Evolutionary conservation across 2,113 vertebrate species (phyloP).

Genomic region (Pica pica): DNA sequence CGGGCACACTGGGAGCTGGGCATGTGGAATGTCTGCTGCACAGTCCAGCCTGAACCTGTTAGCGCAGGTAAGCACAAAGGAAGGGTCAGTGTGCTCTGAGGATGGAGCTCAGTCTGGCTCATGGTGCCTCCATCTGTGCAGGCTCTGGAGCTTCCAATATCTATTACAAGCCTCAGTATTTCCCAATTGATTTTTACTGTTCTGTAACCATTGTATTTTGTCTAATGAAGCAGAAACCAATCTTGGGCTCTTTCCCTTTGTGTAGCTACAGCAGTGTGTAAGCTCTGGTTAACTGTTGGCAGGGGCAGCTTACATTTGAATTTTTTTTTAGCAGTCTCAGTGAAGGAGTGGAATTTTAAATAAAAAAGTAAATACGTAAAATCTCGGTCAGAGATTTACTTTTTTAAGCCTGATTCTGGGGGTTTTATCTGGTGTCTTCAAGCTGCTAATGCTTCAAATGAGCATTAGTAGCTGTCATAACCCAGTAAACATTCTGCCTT

Average conservation of each 20-base stretch:
- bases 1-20: neutral
- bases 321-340: neutral
- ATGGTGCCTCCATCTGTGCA: neutral
- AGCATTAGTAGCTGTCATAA: neutral
- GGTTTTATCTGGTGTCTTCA: neutral
- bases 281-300: constrained; percentile 42
- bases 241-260: neutral
- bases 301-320: neutral
- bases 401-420: neutral
- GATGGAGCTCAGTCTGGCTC: neutral
- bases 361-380: neutral
- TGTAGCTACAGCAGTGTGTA: neutral
- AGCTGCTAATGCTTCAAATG: neutral
- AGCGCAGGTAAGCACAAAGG: neutral
- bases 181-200: constrained; percentile 37
- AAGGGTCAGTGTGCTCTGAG: neutral
- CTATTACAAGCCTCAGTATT: constrained; percentile 42
- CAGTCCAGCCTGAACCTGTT: neutral
- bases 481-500: neutral
- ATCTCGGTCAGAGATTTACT: neutral
- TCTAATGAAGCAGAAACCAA: constrained; percentile 60
- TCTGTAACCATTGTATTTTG: constrained; percentile 47
- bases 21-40: neutral
- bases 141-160: constrained; percentile 21
- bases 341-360: neutral